Evolutionary conservation across 2,113 vertebrate species (phyloP), one percentile per base, ranked within the genome.

Genomic region (Columba janthina): DNA sequence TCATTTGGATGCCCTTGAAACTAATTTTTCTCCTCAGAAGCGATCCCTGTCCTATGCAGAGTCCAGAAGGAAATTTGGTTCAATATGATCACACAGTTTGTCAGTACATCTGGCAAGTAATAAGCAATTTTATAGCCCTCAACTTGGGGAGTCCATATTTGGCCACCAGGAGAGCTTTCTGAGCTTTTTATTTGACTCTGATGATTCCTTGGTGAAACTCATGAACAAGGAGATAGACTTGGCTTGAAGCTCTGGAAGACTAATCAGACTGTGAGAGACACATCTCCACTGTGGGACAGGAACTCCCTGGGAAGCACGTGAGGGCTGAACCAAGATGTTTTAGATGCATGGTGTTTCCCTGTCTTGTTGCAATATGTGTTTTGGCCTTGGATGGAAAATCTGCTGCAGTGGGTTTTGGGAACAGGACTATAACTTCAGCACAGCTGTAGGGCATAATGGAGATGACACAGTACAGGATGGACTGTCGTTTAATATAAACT

Each of bases 331-430:
- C 6, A 25, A 50, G 29, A 53, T 18, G 32, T 38, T 18, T 53
- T 24, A 28, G 58, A 20, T 36, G 6, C 0, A 0, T 9, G 12
- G 3, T 7, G 31, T 42, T 79, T 44, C 74, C 82, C 53, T 69
- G 29, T 87, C 77, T 65, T 4, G 0, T 17, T 36, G 40, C 22
- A 38, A 7, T 38, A 18, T 9, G 6, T 6, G 6, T n/a, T 72
- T 64, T 66, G 77, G 58, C 34, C 64, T 74, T 5, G 21, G 28
- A 4, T 60, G 51, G 61, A 74, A 77, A 87, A 81, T 40, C n/a
- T 74, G 26, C 25, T 31, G 38, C 1, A 0, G 1, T 44, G 36
- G 61, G n/a, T 44, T 89, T 73, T 81, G 40, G 42, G 56, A 70
- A 57, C 5, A 53, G 14, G 54, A 15, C 40, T 57, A 64, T 32